A percentile compares a stretch with the other conserved stretches of the same genome.
These are phyloP conservation scores for Ranitomeya imitator DNA, from an alignment of 2,113 vertebrate genomes.

Conservation along the genomic window DNA sequence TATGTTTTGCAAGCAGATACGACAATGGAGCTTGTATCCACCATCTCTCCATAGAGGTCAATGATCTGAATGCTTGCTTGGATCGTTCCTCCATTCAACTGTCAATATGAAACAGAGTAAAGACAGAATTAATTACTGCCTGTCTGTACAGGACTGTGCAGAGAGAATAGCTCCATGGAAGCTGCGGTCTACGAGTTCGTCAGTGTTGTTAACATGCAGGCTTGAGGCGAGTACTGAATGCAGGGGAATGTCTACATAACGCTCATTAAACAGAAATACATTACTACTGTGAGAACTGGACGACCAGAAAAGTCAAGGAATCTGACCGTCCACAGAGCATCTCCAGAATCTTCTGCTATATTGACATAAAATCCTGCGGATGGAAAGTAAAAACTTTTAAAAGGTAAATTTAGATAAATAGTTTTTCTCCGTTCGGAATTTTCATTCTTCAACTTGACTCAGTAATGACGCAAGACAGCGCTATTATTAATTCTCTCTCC, in stretches of 20 bases:
- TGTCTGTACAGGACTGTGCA: neutral
- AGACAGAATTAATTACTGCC: conserved; percentile 34
- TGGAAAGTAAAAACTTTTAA: neutral
- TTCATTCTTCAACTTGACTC: no score
- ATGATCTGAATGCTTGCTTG: conserved; percentile 6
- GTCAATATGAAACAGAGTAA: conserved; percentile 7
- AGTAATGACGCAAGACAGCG: no score
- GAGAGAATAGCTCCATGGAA: conserved; percentile 1
- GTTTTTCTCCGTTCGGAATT: neutral
- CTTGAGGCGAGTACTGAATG: neutral
- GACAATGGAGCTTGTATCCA: neutral
- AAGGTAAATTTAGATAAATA: neutral
- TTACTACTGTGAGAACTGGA: neutral
- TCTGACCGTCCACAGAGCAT: neutral
- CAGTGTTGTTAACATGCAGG: conserved; percentile 6
- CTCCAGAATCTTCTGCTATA: neutral
- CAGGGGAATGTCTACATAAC: neutral
- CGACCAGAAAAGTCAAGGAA: neutral
- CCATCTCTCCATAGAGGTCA: conserved; percentile 21
- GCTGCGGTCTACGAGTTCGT: neutral
- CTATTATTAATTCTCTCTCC: no score
- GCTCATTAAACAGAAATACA: neutral
- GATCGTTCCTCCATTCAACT: neutral
- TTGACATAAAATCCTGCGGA: neutral
- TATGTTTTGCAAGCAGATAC: neutral